phyloP scores from a whole-genome alignment of 2,888 invertebrate species.

The Tholera decimalis region DNA sequence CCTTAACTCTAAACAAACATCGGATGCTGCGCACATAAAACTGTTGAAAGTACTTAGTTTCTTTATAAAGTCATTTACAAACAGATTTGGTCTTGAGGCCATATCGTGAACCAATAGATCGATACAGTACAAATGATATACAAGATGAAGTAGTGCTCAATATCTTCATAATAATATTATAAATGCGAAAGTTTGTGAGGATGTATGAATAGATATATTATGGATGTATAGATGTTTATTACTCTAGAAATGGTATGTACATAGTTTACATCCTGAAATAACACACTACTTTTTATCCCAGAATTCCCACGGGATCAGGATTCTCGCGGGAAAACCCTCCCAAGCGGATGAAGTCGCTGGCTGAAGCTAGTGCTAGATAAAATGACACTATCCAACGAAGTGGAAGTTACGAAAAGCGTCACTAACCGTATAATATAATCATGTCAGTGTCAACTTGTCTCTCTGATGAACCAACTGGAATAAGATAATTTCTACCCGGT shows the following conservation, averaged over 20 bases:
- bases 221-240: too few relatives aligned
- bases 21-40: constrained; percentile 50
- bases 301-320: too few relatives aligned
- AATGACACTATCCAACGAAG: constrained; percentile 28
- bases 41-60: constrained; percentile 36
- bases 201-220: too few relatives aligned
- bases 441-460: constrained; percentile 42
- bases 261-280: too few relatives aligned
- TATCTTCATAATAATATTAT: too few relatives aligned
- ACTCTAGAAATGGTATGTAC: too few relatives aligned
- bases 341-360: too few relatives aligned
- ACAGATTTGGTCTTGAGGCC: constrained; percentile 24
- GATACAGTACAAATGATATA: not conserved
- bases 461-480: constrained; percentile 16
- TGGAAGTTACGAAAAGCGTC: constrained; percentile 53
- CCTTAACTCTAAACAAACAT: constrained; percentile 58
- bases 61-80: constrained; percentile 43
- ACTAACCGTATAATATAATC: constrained; percentile 52
- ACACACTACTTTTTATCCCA: too few relatives aligned
- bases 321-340: too few relatives aligned
- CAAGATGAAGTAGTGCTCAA: constrained; percentile 22
- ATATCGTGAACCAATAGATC: constrained; percentile 1
- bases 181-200: too few relatives aligned
- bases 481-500: constrained; percentile 23
- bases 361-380: constrained; percentile 26